These are phyloP conservation scores for Helleia helle DNA, from an alignment of 2,888 invertebrate species.

Conservation along the genomic window DNA sequence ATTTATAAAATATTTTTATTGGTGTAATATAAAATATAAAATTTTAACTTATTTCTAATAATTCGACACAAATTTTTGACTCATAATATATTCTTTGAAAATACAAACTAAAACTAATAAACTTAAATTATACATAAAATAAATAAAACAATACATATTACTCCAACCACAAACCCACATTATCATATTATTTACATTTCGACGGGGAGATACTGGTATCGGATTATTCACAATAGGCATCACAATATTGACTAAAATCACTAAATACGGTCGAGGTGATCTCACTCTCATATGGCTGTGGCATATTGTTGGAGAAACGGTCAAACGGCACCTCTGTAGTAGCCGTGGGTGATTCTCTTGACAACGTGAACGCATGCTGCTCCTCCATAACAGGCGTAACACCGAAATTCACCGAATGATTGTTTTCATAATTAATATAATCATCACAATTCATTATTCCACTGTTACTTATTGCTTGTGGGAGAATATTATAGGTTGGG, in stretches of 20 bases:
- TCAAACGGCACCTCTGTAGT: not conserved
- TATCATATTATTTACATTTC: too few species aligned
- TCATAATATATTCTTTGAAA: too few species aligned
- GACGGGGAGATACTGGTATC: too few species aligned
- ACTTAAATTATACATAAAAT: too few species aligned
- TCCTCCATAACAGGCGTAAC: not conserved
- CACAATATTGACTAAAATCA: conserved; percentile 1
- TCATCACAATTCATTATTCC: not conserved
- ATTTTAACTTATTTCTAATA: too few species aligned
- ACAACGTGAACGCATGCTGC: not conserved
- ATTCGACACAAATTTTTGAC: too few species aligned
- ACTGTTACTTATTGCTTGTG: not conserved
- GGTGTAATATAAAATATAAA: too few species aligned
- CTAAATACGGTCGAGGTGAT: not conserved
- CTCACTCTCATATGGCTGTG: conserved; percentile 3
- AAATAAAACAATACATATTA: too few species aligned
- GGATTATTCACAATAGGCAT: not conserved
- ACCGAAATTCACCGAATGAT: not conserved
- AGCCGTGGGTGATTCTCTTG: not conserved
- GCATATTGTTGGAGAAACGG: not conserved
- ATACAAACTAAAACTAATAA: too few species aligned
- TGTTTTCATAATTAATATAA: not conserved
- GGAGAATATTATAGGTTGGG: conserved; percentile 1
- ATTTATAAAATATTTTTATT: too few species aligned
- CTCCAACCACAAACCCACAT: too few species aligned